Conservation (phyloP, 2,888 invertebrate genomes). For the Tortrix viridana region DNA sequence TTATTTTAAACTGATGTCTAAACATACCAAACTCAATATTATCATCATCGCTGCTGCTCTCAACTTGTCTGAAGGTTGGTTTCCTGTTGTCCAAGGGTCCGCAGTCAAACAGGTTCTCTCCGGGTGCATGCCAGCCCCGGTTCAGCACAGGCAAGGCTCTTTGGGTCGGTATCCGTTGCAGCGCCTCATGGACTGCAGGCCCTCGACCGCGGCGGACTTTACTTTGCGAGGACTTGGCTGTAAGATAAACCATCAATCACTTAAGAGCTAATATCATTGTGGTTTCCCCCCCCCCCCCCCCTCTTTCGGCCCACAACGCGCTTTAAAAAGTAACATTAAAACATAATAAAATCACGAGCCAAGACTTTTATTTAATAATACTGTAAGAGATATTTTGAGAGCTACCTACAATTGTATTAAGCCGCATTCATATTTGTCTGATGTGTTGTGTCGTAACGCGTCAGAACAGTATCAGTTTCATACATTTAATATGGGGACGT, state of each 20-base stretch:
- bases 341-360: too few species aligned
- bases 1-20: too few species aligned
- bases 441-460: too few species aligned
- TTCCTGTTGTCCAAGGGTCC: slow-evolving; percentile 66
- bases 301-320: too few species aligned
- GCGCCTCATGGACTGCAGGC: slow-evolving; percentile 81
- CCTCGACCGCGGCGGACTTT: slow-evolving; percentile 73
- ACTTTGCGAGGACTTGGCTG: slow-evolving; percentile 59
- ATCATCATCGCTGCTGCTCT: slow-evolving; percentile 77
- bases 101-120: slow-evolving; percentile 73
- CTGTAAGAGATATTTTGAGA: too few species aligned
- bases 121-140: slow-evolving; percentile 79
- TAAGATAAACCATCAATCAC: slow-evolving; percentile 18
- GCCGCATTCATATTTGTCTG: too few species aligned
- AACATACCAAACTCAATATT: slow-evolving; percentile 69
- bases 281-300: too few species aligned
- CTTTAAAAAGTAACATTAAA: too few species aligned
- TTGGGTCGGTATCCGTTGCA: slow-evolving; percentile 83
- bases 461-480: too few species aligned
- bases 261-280: neutral
- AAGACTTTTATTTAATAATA: too few species aligned
- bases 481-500: too few species aligned
- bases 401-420: too few species aligned
- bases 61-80: slow-evolving; percentile 59
- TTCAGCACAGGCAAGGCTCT: slow-evolving; percentile 63